These are phyloP conservation scores for Oryctes rhinoceros DNA, from an alignment of 1,140 invertebrate genomes.

Conservation along the genomic window DNA sequence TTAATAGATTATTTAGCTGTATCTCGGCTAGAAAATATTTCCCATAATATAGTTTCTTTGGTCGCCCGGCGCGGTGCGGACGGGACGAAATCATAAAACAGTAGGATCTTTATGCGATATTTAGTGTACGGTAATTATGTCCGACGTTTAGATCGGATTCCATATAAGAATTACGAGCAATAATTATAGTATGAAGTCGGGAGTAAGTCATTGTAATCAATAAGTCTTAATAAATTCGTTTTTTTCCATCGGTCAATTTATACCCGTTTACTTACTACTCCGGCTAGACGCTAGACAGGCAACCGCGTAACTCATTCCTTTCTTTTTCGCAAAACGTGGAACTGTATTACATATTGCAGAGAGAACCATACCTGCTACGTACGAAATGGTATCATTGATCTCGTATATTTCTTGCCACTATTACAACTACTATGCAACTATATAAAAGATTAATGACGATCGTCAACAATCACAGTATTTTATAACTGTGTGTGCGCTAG, in stretches of 20 bases:
- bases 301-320: constrained; percentile 37
- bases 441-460: too few relatives aligned
- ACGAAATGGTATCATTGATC: neutral
- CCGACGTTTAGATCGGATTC: constrained; percentile 35
- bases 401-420: neutral
- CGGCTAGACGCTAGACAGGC: neutral
- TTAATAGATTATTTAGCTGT: neutral
- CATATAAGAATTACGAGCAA: constrained; percentile 35
- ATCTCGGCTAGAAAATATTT: constrained; percentile 3
- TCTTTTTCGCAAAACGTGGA: constrained; percentile 37
- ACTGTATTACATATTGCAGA: constrained; percentile 22
- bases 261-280: too few relatives aligned
- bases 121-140: constrained; percentile 24
- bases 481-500: too few relatives aligned
- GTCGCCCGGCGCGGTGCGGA: neutral
- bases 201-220: constrained; percentile 38
- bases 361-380: neutral
- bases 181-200: constrained; percentile 38
- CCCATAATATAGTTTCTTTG: constrained; percentile 8
- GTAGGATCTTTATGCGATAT: constrained; percentile 15
- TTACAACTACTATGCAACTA: too few relatives aligned
- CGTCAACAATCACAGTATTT: too few relatives aligned
- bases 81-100: neutral
- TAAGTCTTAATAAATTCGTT: constrained; percentile 39
- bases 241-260: constrained; percentile 29